phyloP scores from a whole-genome alignment of 1,140 invertebrate species.

The Oryctes rhinoceros region DNA sequence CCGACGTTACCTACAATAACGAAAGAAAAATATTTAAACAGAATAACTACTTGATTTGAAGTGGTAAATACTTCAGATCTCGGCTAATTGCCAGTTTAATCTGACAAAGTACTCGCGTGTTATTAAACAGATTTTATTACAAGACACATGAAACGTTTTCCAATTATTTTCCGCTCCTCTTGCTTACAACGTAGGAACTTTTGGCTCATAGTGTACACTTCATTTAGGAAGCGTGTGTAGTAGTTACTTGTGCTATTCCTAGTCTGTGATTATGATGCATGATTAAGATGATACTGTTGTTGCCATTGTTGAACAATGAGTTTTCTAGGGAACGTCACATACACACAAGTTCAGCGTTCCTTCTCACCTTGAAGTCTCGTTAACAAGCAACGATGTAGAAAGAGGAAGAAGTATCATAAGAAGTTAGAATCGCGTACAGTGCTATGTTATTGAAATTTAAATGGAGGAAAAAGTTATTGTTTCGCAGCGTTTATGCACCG shows the following conservation, averaged over 20 bases:
- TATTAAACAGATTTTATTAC: too few relatives aligned
- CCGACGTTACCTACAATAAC: background rate
- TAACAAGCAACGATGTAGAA: background rate
- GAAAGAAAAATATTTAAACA: background rate
- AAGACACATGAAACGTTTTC: too few relatives aligned
- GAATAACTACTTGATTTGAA: background rate
- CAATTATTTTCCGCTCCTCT: background rate
- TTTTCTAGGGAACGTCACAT: slow-evolving; percentile 10
- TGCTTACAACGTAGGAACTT: background rate
- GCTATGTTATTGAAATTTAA: background rate
- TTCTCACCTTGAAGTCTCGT: slow-evolving; percentile 28
- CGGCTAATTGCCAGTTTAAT: too few relatives aligned
- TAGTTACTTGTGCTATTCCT: background rate
- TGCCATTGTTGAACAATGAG: slow-evolving; percentile 1
- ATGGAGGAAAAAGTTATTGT: slow-evolving; percentile 4
- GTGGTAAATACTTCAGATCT: background rate
- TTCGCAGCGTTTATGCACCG: background rate
- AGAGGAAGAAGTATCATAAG: background rate
- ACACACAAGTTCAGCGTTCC: background rate
- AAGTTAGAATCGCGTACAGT: background rate
- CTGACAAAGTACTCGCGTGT: too few relatives aligned
- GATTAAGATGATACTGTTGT: background rate
- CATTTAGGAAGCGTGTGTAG: background rate
- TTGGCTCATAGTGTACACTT: background rate
- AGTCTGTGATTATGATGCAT: background rate